Evolutionary conservation across 1,140 invertebrate genomes (phyloP), one percentile per base, ranked within the genome.

Genomic region (Coelopa frigida): DNA sequence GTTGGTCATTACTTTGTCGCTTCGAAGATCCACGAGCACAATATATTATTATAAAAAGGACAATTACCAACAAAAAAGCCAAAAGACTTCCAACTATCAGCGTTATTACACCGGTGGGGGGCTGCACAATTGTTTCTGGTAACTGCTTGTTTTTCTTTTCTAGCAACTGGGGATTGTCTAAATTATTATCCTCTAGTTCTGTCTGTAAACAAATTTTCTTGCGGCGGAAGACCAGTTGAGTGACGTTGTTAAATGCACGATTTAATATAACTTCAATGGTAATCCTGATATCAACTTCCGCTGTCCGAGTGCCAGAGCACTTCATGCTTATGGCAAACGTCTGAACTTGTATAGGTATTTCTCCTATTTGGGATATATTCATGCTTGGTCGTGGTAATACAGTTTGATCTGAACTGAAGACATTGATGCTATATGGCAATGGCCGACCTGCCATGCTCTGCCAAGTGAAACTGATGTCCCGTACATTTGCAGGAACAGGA

Each of bases 381-480:
- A 94, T 73, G 26, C 74, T 73, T 0, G 90, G 88, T 36, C 79
- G 74, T 33, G 76, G 78, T 67, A 94, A 71, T 0, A 84, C 88
- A 49, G 80, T 76, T n/a, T 75, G 73, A 58, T 92, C 82, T 48
- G 81, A 84, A 47, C 85, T 80, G 48, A 84, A 82, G 44, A 92
- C 81, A 18, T 76, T 78, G 58, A 94, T 80, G 17, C 78, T 79
- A 70, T 94, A 94, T 4, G 82, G 82, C 57, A 94, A 72, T 55
- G 83, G 80, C 70, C 79, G 78, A 49, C 79, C 78, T 35, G 80
- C 78, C 46, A 89, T 75, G 59, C 83, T 87, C 63, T 89, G 81
- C 88, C 88, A 92, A 10, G 85, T 89, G 66, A 93, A 94, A 59
- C 88, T 82, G 18, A 94, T 78, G 54, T 87, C 82, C 49, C 82